Percentiles rank a stretch among this genome's conserved stretches.
Conservation (phyloP, 2,797 vertebrate genomes). For the Amblyraja radiata region DNA sequence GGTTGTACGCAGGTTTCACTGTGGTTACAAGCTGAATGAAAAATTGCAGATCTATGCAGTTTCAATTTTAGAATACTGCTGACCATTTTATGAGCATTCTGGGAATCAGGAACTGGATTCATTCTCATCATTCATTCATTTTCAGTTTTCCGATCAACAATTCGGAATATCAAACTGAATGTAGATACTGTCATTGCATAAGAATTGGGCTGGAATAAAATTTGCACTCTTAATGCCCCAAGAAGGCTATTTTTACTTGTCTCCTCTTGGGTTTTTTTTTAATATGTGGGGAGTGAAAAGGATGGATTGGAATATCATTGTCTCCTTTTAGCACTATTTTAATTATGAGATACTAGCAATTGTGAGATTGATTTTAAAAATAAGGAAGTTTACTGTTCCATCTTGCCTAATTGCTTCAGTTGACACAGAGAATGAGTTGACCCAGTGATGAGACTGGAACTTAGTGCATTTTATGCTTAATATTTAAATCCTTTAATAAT, state of each 20-base stretch:
- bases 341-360: neutral
- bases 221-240: neutral
- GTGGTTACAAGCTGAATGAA: neutral
- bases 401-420: neutral
- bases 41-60: neutral
- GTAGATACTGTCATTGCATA: neutral
- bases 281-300: neutral
- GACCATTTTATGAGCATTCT: neutral
- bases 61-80: neutral
- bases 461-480: neutral
- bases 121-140: neutral
- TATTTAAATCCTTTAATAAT: conserved; percentile 51
- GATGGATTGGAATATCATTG: neutral
- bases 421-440: neutral
- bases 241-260: neutral
- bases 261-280: neutral
- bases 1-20: neutral
- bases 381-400: neutral
- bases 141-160: neutral
- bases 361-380: neutral
- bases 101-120: neutral
- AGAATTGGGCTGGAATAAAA: neutral
- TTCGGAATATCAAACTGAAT: neutral
- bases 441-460: neutral
- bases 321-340: neutral